Percentiles rank a stretch among this genome's conserved stretches.
These are phyloP conservation scores for Mormyrus proboscirostris DNA, from an alignment of 2,797 vertebrate species.

Conservation along the genomic window DNA sequence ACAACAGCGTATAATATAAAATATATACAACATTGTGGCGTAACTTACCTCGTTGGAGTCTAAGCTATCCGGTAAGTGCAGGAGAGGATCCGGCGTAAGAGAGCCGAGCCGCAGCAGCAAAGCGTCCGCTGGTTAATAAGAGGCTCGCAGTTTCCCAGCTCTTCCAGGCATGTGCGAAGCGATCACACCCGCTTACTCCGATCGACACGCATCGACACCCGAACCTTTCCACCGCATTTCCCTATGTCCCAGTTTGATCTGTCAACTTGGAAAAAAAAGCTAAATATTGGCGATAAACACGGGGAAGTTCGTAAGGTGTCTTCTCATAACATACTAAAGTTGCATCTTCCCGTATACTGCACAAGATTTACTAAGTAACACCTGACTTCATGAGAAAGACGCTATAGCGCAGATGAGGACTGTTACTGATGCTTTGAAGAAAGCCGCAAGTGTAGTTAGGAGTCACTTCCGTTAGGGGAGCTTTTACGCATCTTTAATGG, in stretches of 20 bases:
- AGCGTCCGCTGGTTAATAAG: background rate
- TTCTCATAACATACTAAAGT: background rate
- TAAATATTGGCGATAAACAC: background rate
- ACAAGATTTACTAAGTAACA: background rate
- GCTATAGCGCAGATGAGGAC: background rate
- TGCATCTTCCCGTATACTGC: background rate
- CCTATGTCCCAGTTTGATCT: background rate
- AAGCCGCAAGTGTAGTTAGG: background rate
- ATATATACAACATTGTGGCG: background rate
- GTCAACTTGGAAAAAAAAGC: background rate
- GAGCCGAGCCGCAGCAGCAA: background rate
- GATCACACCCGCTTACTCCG: slow-evolving; percentile 9
- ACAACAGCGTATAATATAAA: background rate
- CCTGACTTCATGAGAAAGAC: background rate
- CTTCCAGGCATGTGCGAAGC: background rate
- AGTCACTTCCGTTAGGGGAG: background rate
- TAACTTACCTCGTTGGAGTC: background rate
- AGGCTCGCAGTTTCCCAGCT: background rate
- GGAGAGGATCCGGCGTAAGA: background rate
- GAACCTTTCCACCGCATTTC: background rate
- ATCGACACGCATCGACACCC: background rate
- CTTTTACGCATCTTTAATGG: background rate
- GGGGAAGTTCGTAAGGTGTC: background rate
- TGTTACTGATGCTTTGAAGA: background rate
- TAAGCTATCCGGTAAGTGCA: background rate